These are phyloP conservation scores for Panthera tigris DNA, from an alignment of 2,113 vertebrate species.

Conservation along the genomic window DNA sequence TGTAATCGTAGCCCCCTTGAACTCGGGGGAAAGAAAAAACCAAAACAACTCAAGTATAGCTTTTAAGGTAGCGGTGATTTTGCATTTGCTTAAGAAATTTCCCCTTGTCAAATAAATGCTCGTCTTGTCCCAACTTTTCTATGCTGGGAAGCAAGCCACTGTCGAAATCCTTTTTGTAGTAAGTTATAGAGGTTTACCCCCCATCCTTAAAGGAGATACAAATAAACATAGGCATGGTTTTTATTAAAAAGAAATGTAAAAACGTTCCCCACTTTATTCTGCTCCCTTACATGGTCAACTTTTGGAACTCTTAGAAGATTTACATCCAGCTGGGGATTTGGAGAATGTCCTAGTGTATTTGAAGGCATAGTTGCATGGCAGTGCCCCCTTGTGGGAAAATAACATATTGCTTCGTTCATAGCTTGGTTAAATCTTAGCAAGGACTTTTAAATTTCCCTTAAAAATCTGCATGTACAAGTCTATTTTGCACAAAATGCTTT, in stretches of 20 bases:
- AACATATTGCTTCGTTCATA: neutral
- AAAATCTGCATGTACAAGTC: neutral
- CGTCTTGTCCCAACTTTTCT: neutral
- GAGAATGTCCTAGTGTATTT: neutral
- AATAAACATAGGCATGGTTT: conserved; percentile 32
- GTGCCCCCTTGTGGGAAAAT: conserved; percentile 70
- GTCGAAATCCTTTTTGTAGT: neutral
- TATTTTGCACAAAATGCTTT: neutral
- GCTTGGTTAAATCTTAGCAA: neutral
- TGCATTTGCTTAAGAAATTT: neutral
- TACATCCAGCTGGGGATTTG: neutral
- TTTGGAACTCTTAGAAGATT: neutral
- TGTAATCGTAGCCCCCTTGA: neutral
- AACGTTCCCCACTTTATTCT: neutral
- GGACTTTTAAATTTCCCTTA: neutral
- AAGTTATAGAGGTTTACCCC: neutral
- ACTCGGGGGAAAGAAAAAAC: neutral
- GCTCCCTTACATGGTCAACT: conserved; percentile 35
- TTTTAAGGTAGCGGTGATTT: neutral
- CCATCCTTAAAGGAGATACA: conserved; percentile 18
- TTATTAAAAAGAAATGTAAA: conserved; percentile 30
- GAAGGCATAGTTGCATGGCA: conserved; percentile 7
- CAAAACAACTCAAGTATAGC: neutral
- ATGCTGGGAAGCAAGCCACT: neutral
- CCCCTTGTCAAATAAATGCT: neutral